These are phyloP conservation scores for Tragulus kanchil DNA, from an alignment of 2,113 vertebrate genomes.

Conservation along the genomic window DNA sequence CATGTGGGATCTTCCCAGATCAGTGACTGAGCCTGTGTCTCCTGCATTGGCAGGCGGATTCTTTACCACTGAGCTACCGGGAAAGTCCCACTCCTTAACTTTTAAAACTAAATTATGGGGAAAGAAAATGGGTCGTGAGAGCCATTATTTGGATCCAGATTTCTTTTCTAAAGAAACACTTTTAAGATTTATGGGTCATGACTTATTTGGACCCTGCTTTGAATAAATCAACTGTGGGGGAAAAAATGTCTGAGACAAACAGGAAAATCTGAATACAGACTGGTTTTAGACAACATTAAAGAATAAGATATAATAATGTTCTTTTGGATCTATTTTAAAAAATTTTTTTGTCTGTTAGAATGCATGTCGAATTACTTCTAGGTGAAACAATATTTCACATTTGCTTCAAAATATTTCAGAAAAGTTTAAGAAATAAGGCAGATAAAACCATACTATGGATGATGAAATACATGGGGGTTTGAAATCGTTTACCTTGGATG, in stretches of 20 bases:
- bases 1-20: too few species aligned
- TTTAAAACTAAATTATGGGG: conserved; percentile 12
- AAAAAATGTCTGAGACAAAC: neutral
- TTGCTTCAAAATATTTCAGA: conserved; percentile 46
- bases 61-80: too few species aligned
- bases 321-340: neutral
- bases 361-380: neutral
- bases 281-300: neutral
- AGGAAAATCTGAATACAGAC: neutral
- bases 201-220: neutral
- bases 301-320: neutral
- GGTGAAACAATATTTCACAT: conserved; percentile 11
- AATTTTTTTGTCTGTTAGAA: conserved; percentile 1
- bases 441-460: neutral
- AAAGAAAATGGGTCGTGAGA: neutral
- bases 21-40: too few species aligned
- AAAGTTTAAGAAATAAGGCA: neutral
- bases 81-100: neutral
- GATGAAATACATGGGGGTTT: neutral
- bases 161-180: conserved; percentile 27
- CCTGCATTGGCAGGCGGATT: too few species aligned
- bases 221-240: neutral
- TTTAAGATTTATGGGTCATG: conserved; percentile 2
- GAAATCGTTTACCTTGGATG: neutral
- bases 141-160: neutral